Evolutionary conservation across 2,888 invertebrate genomes (phyloP).

Genomic region (Melieria omissa): DNA sequence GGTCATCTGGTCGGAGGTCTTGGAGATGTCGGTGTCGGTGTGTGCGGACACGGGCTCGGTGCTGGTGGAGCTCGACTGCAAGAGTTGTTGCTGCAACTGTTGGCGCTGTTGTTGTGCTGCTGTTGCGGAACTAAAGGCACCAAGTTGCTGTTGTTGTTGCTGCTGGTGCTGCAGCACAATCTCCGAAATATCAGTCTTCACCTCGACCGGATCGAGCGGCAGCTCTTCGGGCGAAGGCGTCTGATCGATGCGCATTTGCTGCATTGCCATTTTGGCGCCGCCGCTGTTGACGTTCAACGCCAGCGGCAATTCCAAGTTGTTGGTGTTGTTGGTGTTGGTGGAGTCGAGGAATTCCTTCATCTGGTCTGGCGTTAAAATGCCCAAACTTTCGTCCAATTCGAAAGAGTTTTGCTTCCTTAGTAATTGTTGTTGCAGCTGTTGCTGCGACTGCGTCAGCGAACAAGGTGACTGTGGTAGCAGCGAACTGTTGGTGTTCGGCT

Average conservation of each 20-base stretch:
- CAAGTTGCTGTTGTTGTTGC: conserved; percentile 37
- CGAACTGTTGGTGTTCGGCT: conserved; percentile 39
- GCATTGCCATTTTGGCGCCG: conserved; percentile 57
- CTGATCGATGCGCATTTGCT: conserved; percentile 74
- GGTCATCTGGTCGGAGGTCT: conserved; percentile 67
- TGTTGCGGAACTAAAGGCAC: too few species aligned
- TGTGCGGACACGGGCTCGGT: conserved; percentile 44
- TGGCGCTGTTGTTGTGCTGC: conserved; percentile 36
- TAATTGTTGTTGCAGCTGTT: conserved; percentile 47
- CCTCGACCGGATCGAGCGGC: conserved; percentile 80
- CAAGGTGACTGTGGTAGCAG: conserved; percentile 37
- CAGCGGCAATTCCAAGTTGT: conserved; percentile 70
- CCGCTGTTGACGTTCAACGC: conserved; percentile 48
- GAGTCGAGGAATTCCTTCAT: conserved; percentile 81
- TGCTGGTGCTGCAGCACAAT: conserved; percentile 61
- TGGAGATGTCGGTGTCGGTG: conserved; percentile 59
- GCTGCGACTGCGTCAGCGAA: conserved; percentile 41
- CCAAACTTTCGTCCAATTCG: conserved; percentile 83
- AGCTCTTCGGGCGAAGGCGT: conserved; percentile 88
- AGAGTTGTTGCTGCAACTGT: conserved; percentile 41
- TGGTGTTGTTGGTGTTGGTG: conserved; percentile 68
- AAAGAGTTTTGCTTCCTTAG: conserved; percentile 80
- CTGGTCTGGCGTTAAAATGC: conserved; percentile 89
- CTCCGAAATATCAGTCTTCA: conserved; percentile 72
- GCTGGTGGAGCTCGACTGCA: conserved; percentile 36